Evolutionary conservation across 2,888 invertebrate genomes (phyloP), one percentile per base, ranked within the genome.

Genomic region (Therioaphis trifolii): DNA sequence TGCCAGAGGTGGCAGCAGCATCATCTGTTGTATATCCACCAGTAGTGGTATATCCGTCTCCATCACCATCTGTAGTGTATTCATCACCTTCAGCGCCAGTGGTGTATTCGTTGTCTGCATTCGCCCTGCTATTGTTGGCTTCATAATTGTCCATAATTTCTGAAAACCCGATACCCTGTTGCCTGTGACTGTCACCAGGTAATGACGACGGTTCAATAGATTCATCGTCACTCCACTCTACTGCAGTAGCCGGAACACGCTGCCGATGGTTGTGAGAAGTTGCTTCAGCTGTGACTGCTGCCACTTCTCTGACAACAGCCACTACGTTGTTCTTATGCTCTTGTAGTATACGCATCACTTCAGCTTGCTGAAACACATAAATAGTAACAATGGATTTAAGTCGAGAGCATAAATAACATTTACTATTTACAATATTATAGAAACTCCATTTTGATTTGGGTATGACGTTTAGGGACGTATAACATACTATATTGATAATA

Each of bases 21-120:
- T 95, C 95, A 89, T 95, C 95, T 0, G 95, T 95, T n/a, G 94
- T 94, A 88, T 95, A 95, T 40, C 95, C 95, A 1, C 95, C 95
- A 1, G 94, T 94, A 86, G 94, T 94, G 18, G 78, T 78, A 35
- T 78, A 78, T 52, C 77, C 77, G 0, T 77, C 72, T 12, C 74
- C 74, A 35, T 55, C 78, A 40, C 52, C 52, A 18, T 27, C 78
- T 12, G 78, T 78, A 2, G 78, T 78, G 27, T 78, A 78, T 12
- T 40, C 78, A 7, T 78, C 78, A 14, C 68, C 43, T 7, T 76
- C 76, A 0, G 43, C 35, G 0, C 52, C 68, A 0, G 40, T 40
- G 14, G 46, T 77, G 49, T 63, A 77, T 29, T 68, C 76, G 2
- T 46, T 63, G n/a, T 49, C 24, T 4, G 55, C 68, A 9, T 52